phyloP scores from a whole-genome alignment of 2,888 invertebrate genomes.

The Anaspis maculata region DNA sequence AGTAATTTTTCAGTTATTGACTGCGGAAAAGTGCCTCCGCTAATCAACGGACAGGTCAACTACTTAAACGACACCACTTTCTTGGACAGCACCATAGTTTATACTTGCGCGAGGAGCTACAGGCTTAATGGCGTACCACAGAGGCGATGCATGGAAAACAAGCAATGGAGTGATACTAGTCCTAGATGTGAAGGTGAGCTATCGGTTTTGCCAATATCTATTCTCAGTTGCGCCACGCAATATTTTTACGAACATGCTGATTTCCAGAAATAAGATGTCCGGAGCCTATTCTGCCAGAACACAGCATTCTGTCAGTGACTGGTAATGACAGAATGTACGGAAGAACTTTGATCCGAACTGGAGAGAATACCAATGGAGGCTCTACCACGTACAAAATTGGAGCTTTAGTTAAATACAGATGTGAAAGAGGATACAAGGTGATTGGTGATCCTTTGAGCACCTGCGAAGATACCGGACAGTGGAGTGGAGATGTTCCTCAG shows the following conservation, averaged over 20 bases:
- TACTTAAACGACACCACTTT: slow-evolving; percentile 73
- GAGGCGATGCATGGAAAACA: slow-evolving; percentile 64
- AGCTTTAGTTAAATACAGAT: slow-evolving; percentile 78
- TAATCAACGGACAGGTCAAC: slow-evolving; percentile 68
- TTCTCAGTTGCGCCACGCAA: not conserved
- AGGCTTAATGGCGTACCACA: slow-evolving; percentile 66
- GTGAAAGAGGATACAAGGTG: slow-evolving; percentile 83
- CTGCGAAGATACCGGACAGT: slow-evolving; percentile 76
- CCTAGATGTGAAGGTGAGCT: slow-evolving; percentile 82
- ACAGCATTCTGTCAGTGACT: slow-evolving; percentile 80
- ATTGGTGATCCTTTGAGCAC: slow-evolving; percentile 77
- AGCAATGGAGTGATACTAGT: slow-evolving; percentile 74
- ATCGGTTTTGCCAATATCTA: too few species aligned
- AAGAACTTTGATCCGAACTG: slow-evolving; percentile 68
- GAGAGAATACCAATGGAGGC: slow-evolving; percentile 54
- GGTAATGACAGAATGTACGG: slow-evolving; percentile 88
- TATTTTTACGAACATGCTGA: not conserved
- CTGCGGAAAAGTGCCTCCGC: slow-evolving; percentile 74
- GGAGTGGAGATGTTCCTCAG: slow-evolving; percentile 76
- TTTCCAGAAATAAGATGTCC: slow-evolving; percentile 75
- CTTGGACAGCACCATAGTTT: slow-evolving; percentile 70
- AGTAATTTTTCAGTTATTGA: slow-evolving; percentile 62
- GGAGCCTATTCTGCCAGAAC: slow-evolving; percentile 73
- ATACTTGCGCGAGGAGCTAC: slow-evolving; percentile 73
- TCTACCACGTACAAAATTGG: slow-evolving; percentile 79